Percentiles rank a stretch among this genome's conserved stretches.
These are phyloP conservation scores for Otis tarda DNA, from an alignment of 2,113 vertebrate genomes.

Conservation along the genomic window DNA sequence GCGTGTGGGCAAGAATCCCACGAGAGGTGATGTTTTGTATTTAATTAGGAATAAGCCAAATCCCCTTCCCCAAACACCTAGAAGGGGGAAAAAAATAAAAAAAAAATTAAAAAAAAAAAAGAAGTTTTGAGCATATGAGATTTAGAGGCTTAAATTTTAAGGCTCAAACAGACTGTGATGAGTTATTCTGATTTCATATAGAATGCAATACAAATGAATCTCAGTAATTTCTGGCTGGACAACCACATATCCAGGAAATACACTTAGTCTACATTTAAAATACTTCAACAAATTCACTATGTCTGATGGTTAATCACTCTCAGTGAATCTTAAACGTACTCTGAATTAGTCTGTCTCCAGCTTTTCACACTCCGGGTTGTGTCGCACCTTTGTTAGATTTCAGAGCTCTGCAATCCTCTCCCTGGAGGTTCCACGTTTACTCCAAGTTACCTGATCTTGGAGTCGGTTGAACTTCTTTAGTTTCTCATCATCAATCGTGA, in stretches of 20 bases:
- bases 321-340: not conserved
- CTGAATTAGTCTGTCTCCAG: not conserved
- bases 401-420: not conserved
- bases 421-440: not conserved
- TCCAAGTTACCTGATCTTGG: not conserved
- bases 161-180: not conserved
- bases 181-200: not conserved
- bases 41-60: not conserved
- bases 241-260: not conserved
- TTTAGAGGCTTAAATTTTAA: not conserved
- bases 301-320: not conserved
- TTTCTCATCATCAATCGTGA: not conserved
- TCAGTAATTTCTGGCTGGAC: not conserved
- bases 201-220: not conserved
- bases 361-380: not conserved
- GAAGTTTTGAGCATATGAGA: not conserved
- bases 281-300: not conserved
- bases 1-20: not conserved
- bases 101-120: not conserved
- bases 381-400: not conserved
- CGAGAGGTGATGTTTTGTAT: not conserved
- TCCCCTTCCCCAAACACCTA: not conserved
- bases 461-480: not conserved
- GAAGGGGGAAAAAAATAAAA: not conserved
- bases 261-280: not conserved